Percentiles rank a stretch among this genome's conserved stretches.
Conservation (phyloP, 2,797 vertebrate genomes). For the Eulemur albifrons region DNA sequence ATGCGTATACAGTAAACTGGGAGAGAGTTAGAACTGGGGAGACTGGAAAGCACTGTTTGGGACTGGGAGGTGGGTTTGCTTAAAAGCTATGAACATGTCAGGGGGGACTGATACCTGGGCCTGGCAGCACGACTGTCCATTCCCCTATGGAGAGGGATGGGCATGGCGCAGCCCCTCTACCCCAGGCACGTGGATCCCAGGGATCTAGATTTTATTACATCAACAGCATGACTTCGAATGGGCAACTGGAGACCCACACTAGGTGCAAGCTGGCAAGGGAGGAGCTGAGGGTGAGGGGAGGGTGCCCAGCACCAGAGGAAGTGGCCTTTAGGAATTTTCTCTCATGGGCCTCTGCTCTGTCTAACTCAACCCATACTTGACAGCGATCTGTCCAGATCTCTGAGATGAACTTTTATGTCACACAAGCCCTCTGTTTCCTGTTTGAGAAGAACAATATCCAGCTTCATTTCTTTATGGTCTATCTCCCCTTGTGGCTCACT, state of each 20-base stretch:
- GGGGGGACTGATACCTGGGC: background rate
- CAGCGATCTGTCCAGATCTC: background rate
- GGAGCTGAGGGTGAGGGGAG: background rate
- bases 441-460: background rate
- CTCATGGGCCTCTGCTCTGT: background rate
- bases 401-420: too few relatives aligned
- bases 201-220: background rate
- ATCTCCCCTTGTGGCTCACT: background rate
- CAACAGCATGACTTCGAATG: background rate
- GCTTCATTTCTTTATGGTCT: background rate
- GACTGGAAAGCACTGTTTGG: background rate
- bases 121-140: background rate
- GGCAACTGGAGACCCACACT: background rate
- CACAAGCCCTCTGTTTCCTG: background rate
- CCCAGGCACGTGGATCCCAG: background rate
- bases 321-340: background rate
- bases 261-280: background rate
- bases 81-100: background rate
- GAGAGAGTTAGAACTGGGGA: background rate
- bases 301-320: background rate
- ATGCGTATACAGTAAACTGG: background rate
- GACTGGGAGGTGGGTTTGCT: background rate
- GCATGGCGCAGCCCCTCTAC: fast-evolving
- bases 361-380: background rate
- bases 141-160: background rate